Base-by-base conservation (phyloP, 2,888 invertebrate species). In the Lysandra coridon region DNA sequence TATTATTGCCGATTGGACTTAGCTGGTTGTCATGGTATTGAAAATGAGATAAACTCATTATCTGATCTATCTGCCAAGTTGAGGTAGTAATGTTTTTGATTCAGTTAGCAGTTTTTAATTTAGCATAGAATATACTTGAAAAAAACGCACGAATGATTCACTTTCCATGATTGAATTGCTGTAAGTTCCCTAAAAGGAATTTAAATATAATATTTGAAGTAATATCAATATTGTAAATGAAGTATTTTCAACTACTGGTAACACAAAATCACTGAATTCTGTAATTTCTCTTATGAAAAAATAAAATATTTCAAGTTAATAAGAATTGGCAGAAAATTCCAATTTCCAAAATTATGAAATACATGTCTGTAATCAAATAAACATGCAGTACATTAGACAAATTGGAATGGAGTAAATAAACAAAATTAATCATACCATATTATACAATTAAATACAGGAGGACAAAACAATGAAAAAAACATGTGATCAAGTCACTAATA, bases 31-130 rank as follows among this genome's bases (percentile, higher is more conserved):
- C 81, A 81, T 81, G 80, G 78, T 76, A 80, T 78, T 49, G 23
- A 74, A 44, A 14, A n/a, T 44, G 44, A 44, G 23, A 74, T 78
- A 79, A 57, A 78, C 79, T 64, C n/a, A 80, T 81, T 10, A 4
- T 85, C 85, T 84, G 86, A 86, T 87, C 84, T 84, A 88, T 91
- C 92, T 91, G 92, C 91, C 92, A 90, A 90, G 90, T 89, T 92
- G 93, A 93, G 93, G 93, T 93, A 93, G 93, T 88, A 85, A 83
- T 53, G 73, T 73, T 79, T 73, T 74, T 44, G 73, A 57, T 73
- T 78, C 33, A 86, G 89, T 90, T 88, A 87, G 87, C 84, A 83
- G 83, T 86, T 84, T 44, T 44, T 10, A 53, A 14, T 53, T 53
- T 53, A 53, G 57, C 57, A 57, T 57, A 17, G 57, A 17, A 57